phyloP scores from a whole-genome alignment of 2,797 vertebrate genomes.

The Gastrophryne carolinensis region DNA sequence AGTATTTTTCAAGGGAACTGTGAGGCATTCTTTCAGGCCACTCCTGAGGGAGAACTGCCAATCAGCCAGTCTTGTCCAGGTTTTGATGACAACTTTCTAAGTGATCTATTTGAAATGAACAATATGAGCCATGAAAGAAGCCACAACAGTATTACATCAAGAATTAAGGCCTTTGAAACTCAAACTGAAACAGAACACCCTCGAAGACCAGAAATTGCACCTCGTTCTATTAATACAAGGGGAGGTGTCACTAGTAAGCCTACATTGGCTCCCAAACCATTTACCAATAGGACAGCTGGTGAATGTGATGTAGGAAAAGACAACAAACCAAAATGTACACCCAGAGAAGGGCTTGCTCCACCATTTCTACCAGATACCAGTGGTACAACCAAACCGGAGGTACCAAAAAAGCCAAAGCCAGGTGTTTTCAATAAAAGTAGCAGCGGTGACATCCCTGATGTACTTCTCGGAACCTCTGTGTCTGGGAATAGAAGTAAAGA shows the following conservation, averaged over 20 bases:
- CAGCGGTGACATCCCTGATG: conserved; percentile 63
- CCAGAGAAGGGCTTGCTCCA: conserved; percentile 59
- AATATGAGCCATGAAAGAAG: conserved; percentile 75
- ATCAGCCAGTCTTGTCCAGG: conserved; percentile 46
- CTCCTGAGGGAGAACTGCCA: conserved; percentile 38
- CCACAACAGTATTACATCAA: conserved; percentile 79
- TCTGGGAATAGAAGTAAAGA: conserved; percentile 54
- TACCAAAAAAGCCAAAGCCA: conserved; percentile 76
- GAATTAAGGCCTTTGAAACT: conserved; percentile 88
- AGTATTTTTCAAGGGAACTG: conserved; percentile 56
- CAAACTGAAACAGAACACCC: conserved; percentile 69
- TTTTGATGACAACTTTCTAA: conserved; percentile 56
- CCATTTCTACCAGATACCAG: conserved; percentile 53
- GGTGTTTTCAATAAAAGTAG: conserved; percentile 62
- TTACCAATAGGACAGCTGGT: conserved; percentile 66
- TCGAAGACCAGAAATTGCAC: conserved; percentile 75
- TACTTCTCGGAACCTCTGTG: conserved; percentile 39
- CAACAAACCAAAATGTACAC: conserved; percentile 58
- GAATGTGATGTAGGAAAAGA: conserved; percentile 67
- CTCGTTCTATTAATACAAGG: conserved; percentile 72
- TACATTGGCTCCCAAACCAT: conserved; percentile 69
- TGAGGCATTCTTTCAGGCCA: conserved; percentile 51
- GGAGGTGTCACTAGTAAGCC: conserved; percentile 77
- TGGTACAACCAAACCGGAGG: conserved; percentile 69
- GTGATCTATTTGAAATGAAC: conserved; percentile 61